Evolutionary conservation across 2,797 vertebrate species (phyloP).

Genomic region (Crax fasciolata): DNA sequence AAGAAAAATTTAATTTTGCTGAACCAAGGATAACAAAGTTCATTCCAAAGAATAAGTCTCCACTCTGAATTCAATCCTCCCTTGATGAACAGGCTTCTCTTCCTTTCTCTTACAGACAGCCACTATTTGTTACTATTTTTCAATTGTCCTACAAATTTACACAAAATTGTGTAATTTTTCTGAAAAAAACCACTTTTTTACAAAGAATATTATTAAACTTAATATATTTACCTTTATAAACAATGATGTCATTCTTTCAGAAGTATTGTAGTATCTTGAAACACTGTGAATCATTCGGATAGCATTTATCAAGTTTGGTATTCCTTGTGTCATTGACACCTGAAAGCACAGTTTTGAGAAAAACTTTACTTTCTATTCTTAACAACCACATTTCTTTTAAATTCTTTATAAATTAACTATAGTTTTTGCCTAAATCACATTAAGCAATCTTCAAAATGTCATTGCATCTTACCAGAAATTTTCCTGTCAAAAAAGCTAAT

Average conservation of each 20-base stretch:
- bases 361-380: background rate
- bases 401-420: background rate
- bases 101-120: background rate
- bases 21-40: background rate
- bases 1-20: background rate
- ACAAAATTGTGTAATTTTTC: background rate
- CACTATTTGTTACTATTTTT: background rate
- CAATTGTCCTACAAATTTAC: background rate
- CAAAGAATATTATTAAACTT: background rate
- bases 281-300: slow-evolving; percentile 86
- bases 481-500: background rate
- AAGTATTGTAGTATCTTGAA: slow-evolving; percentile 88
- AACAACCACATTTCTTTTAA: background rate
- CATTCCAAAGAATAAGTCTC: background rate
- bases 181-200: background rate
- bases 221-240: slow-evolving; percentile 85
- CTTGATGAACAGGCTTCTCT: background rate
- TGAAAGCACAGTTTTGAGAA: slow-evolving; percentile 71
- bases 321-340: slow-evolving; percentile 84
- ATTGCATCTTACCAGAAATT: background rate
- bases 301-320: slow-evolving; percentile 86
- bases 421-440: background rate
- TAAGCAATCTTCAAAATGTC: background rate
- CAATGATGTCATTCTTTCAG: slow-evolving; percentile 85
- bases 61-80: background rate